A percentile compares a stretch with the other conserved stretches of the same genome.
These are phyloP conservation scores for Phyto melanocephala DNA, from an alignment of 2,888 invertebrate species.

Conservation along the genomic window DNA sequence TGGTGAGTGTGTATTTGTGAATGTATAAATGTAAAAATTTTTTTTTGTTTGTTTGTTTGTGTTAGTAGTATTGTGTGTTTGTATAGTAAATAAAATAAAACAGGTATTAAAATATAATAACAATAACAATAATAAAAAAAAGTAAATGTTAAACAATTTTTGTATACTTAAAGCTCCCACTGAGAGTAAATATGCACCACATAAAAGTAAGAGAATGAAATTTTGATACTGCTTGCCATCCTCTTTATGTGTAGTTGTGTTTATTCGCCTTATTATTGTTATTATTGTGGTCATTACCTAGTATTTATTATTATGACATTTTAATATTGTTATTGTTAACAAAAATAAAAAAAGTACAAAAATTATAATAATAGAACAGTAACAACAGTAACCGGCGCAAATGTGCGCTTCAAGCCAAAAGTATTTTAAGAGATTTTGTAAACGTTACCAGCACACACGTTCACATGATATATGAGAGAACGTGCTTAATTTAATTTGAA, in stretches of 20 bases:
- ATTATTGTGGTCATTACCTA: slow-evolving; percentile 43
- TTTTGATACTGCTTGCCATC: background rate
- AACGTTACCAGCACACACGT: background rate
- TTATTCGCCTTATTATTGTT: slow-evolving; percentile 4
- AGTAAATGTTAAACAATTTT: slow-evolving; percentile 6
- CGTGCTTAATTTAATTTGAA: too few relatives aligned
- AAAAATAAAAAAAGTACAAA: background rate
- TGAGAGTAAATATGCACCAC: background rate
- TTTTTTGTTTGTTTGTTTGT: background rate
- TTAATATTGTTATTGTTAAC: slow-evolving; percentile 42
- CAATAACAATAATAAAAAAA: slow-evolving; percentile 39
- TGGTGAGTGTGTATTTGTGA: background rate
- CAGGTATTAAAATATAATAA: slow-evolving; percentile 46
- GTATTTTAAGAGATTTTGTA: background rate
- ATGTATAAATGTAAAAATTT: background rate
- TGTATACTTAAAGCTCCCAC: background rate
- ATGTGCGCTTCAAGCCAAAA: background rate
- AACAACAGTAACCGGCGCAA: background rate
- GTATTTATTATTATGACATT: slow-evolving; percentile 42
- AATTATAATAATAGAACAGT: background rate
- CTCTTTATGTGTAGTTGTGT: background rate
- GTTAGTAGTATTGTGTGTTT: background rate
- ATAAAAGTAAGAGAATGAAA: background rate
- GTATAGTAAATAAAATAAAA: slow-evolving; percentile 32
- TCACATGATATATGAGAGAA: too few relatives aligned